phyloP scores from a whole-genome alignment of 35 echinoderm and acorn worm species.

The Amphiura filiformis region DNA sequence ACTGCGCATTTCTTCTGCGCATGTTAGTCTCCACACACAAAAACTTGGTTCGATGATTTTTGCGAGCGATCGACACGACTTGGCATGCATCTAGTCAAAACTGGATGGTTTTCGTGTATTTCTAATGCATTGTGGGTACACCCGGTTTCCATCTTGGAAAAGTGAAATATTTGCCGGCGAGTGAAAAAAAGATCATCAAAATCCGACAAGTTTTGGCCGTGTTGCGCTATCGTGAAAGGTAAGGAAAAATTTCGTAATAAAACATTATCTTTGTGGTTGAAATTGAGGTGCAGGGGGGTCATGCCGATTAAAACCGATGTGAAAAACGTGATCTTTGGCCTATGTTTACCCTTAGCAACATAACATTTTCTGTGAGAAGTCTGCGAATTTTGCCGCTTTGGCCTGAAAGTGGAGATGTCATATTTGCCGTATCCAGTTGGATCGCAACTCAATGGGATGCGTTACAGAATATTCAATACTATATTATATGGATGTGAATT shows the following conservation, averaged over 20 bases:
- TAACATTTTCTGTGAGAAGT: background rate
- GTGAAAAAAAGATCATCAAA: background rate
- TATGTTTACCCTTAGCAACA: background rate
- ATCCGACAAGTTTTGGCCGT: background rate
- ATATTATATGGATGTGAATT: background rate
- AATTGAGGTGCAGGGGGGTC: background rate
- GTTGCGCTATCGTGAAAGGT: background rate
- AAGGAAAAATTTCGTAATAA: background rate
- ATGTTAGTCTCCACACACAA: too few relatives aligned
- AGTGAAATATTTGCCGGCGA: too few relatives aligned
- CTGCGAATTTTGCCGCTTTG: background rate
- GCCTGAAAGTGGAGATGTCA: background rate
- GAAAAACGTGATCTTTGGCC: constrained; percentile 15
- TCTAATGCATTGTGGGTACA: too few relatives aligned
- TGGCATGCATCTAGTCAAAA: too few relatives aligned
- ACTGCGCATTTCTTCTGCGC: too few relatives aligned
- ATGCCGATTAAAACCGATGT: constrained; percentile 27
- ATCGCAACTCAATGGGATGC: background rate
- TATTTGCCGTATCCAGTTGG: background rate
- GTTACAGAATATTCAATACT: background rate
- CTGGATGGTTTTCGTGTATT: too few relatives aligned
- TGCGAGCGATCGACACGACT: too few relatives aligned
- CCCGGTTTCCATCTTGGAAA: too few relatives aligned
- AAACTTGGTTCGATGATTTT: too few relatives aligned
- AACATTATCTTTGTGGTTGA: constrained; percentile 5